Conservation (phyloP, 2,888 invertebrate species). For the Eilema depressum region DNA sequence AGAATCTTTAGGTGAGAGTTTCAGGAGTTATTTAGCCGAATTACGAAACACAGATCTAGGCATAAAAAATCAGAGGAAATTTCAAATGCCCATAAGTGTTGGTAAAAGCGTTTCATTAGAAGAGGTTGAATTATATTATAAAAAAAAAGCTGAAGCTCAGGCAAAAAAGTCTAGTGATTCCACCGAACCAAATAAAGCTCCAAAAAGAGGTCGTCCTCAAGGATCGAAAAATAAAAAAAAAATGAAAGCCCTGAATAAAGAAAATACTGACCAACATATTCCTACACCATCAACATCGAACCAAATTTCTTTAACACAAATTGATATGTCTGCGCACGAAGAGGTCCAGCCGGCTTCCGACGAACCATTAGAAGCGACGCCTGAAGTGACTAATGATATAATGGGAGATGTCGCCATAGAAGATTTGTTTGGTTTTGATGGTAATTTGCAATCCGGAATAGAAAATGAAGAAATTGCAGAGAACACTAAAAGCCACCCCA, state of each 20-base stretch:
- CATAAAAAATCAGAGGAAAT: constrained; percentile 23
- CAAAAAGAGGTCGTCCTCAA: constrained; percentile 26
- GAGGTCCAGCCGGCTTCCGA: neutral
- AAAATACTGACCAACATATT: constrained; percentile 10
- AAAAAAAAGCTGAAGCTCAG: constrained; percentile 8
- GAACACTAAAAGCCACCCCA: constrained; percentile 1
- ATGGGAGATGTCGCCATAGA: constrained; percentile 9
- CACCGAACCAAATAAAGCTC: constrained; percentile 15
- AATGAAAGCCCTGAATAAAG: constrained; percentile 9
- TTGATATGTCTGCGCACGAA: constrained; percentile 4
- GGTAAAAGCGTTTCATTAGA: constrained; percentile 23
- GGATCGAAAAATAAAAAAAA: constrained; percentile 25
- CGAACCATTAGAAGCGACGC: neutral
- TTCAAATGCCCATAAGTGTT: constrained; percentile 25
- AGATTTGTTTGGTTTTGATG: constrained; percentile 10
- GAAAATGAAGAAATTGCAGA: neutral
- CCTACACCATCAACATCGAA: constrained; percentile 6
- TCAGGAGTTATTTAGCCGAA: constrained; percentile 16
- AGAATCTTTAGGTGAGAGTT: no score
- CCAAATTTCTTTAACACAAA: constrained; percentile 2
- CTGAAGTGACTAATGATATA: neutral
- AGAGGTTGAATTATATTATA: constrained; percentile 1
- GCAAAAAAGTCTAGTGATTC: constrained; percentile 9
- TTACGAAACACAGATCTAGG: constrained; percentile 24
- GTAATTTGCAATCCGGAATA: no score